A percentile compares a stretch with the other conserved stretches of the same genome.
Conservation (phyloP, 2,888 invertebrate genomes). For the Parnassius glacialis region DNA sequence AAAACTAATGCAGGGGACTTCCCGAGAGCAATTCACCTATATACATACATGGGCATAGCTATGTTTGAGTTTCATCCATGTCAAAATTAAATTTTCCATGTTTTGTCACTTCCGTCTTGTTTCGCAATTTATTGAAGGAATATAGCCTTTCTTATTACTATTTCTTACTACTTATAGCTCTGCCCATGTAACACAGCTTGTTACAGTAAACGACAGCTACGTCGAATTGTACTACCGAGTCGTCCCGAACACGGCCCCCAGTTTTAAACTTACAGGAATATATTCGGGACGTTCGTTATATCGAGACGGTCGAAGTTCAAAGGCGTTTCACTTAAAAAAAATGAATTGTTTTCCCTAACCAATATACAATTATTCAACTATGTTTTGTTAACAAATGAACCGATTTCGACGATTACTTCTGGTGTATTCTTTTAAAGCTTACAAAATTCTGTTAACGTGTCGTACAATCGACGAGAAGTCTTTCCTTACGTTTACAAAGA, state of each 20-base stretch:
- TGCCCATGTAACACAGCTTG: not conserved
- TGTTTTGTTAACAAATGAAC: not conserved
- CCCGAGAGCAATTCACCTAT: conserved; percentile 9
- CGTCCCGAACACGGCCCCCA: not conserved
- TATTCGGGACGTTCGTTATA: not conserved
- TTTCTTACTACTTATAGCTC: not conserved
- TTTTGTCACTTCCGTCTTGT: not conserved
- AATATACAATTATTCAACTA: conserved; percentile 10
- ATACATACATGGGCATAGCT: conserved; percentile 1
- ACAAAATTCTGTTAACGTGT: conserved; percentile 1
- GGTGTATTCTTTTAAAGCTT: conserved; percentile 11
- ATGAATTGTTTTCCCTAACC: not conserved
- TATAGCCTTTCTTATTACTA: not conserved
- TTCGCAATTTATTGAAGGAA: not conserved
- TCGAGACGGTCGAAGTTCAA: not conserved
- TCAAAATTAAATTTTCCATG: no score
- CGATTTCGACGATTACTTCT: conserved; percentile 2
- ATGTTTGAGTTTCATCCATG: no score
- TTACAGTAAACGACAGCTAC: not conserved
- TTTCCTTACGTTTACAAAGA: no score
- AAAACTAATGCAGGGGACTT: conserved; percentile 20
- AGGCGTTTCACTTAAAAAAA: conserved; percentile 1
- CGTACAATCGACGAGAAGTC: conserved; percentile 9
- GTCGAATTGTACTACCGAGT: not conserved
- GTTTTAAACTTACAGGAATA: not conserved